A percentile compares a stretch with the other conserved stretches of the same genome.
These are phyloP conservation scores for Diloba caeruleocephala DNA, from an alignment of 2,888 invertebrate genomes.

Conservation along the genomic window DNA sequence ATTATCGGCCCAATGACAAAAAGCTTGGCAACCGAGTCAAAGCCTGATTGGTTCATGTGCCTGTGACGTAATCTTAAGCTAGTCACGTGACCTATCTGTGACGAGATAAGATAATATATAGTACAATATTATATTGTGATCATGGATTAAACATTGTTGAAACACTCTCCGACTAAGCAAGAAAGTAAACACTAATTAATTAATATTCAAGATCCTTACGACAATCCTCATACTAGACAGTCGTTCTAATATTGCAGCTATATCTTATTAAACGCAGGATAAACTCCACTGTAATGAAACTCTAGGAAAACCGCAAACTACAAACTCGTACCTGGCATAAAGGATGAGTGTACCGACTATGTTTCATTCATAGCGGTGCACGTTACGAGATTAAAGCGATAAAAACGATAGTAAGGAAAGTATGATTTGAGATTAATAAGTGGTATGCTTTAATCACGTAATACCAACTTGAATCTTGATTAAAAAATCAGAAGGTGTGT, in stretches of 20 bases:
- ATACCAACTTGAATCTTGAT: too few species aligned
- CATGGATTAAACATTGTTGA: too few species aligned
- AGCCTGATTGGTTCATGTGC: too few species aligned
- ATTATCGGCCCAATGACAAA: too few species aligned
- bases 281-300: constrained; percentile 54
- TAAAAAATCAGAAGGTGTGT: too few species aligned
- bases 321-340: constrained; percentile 56
- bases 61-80: too few species aligned
- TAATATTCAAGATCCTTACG: constrained; percentile 20
- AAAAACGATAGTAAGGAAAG: background rate
- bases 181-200: constrained; percentile 30
- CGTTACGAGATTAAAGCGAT: constrained; percentile 13
- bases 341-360: constrained; percentile 51
- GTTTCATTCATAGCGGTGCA: constrained; percentile 44
- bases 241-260: constrained; percentile 36
- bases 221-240: constrained; percentile 6
- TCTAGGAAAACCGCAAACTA: constrained; percentile 52
- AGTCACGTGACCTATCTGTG: too few species aligned
- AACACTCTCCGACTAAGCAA: background rate
- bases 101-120: too few species aligned
- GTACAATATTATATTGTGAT: too few species aligned
- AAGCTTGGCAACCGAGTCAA: too few species aligned
- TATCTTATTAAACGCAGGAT: constrained; percentile 48
- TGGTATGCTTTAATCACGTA: too few species aligned
- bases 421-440: too few species aligned